phyloP scores from a whole-genome alignment of 2,797 vertebrate genomes.

The Acrossocheilus fasciatus region DNA sequence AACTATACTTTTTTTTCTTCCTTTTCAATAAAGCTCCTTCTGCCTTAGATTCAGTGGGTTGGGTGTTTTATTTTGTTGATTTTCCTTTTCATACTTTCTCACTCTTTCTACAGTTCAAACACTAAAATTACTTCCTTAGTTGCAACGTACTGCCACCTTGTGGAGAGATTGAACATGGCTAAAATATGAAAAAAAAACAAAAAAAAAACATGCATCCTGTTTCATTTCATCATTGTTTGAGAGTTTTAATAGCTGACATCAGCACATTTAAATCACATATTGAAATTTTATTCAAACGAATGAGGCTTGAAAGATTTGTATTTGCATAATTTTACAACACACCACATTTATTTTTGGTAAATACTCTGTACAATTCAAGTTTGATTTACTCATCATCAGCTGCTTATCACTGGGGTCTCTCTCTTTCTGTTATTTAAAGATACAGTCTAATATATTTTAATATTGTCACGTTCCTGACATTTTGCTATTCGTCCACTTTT shows the following conservation, averaged over 20 bases:
- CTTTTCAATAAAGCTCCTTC: conserved; percentile 52
- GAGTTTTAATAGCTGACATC: background rate
- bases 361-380: background rate
- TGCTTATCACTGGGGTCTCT: background rate
- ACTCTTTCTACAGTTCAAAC: conserved; percentile 18
- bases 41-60: conserved; percentile 53
- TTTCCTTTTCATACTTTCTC: conserved; percentile 53
- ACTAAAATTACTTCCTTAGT: background rate
- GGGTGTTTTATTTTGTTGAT: conserved; percentile 52
- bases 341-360: background rate
- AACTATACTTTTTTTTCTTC: conserved; percentile 27
- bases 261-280: background rate
- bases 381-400: background rate
- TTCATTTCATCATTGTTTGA: background rate
- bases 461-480: background rate
- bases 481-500: conserved; percentile 64
- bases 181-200: background rate
- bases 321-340: background rate
- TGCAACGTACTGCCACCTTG: conserved; percentile 23
- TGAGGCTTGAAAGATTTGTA: background rate
- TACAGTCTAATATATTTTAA: background rate
- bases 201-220: background rate
- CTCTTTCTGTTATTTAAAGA: background rate
- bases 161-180: background rate
- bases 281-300: background rate